phyloP scores from a whole-genome alignment of 2,113 vertebrate species.

The Bombycilla garrulus region DNA sequence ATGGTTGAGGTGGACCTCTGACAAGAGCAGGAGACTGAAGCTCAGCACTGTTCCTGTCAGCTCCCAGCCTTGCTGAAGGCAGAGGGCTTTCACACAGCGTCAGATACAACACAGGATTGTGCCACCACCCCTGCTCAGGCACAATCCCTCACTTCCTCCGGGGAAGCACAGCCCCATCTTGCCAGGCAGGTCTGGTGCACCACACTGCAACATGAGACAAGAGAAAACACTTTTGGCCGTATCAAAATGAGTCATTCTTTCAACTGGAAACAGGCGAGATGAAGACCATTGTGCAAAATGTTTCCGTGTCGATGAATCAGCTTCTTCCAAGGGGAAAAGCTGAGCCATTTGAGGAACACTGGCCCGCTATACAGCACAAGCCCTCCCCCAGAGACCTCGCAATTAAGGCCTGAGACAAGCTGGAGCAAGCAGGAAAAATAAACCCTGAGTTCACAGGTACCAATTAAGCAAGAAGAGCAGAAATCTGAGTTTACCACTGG shows the following conservation, averaged over 20 bases:
- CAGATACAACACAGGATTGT: neutral
- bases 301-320: neutral
- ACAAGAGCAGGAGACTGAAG: neutral
- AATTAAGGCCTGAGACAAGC: conserved; percentile 15
- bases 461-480: conserved; percentile 8
- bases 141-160: neutral
- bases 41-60: neutral
- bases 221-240: neutral
- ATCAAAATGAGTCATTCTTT: neutral
- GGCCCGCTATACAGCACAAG: neutral
- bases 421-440: conserved; percentile 16
- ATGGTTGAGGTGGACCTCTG: neutral
- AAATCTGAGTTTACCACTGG: neutral
- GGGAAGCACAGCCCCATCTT: neutral
- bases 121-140: accelerated
- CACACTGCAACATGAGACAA: neutral
- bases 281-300: neutral
- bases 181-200: neutral
- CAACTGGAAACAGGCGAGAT: neutral
- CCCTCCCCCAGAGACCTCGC: neutral
- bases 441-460: neutral
- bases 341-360: neutral
- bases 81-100: accelerated
- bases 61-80: neutral
- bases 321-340: neutral